Conservation (phyloP, 2,797 vertebrate species). For the Sus cebifrons region DNA sequence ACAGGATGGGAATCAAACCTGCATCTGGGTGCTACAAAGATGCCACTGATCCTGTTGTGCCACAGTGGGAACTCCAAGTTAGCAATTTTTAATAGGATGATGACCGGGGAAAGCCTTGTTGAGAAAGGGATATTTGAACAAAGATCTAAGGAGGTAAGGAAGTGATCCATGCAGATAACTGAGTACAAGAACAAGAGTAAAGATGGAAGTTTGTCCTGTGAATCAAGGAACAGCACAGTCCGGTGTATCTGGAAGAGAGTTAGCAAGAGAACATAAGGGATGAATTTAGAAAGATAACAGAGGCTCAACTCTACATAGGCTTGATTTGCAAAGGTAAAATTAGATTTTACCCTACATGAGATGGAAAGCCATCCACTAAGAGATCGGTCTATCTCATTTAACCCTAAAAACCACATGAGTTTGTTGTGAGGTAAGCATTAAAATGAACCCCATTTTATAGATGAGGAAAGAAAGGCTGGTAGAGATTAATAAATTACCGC, state of each 20-base stretch:
- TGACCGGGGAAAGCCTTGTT: not conserved
- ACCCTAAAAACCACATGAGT: not conserved
- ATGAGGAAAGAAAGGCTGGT: not conserved
- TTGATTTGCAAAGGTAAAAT: not conserved
- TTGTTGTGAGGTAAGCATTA: not conserved
- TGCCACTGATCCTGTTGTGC: too few species aligned
- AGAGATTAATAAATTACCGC: not conserved
- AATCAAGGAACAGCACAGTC: not conserved
- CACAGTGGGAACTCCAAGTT: not conserved
- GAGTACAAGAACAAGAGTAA: not conserved
- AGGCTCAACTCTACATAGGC: not conserved
- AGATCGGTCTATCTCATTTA: constrained; percentile 6
- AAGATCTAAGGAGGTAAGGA: not conserved
- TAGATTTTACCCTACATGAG: not conserved
- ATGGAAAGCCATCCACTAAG: not conserved
- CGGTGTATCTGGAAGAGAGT: not conserved
- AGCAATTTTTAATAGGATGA: not conserved
- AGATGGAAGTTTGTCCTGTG: not conserved
- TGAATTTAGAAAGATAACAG: not conserved
- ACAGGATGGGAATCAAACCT: too few species aligned
- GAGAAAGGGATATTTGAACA: not conserved
- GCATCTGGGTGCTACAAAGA: too few species aligned
- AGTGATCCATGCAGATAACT: not conserved
- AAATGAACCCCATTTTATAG: constrained; percentile 13
- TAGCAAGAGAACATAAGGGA: not conserved